Evolutionary conservation across 2,797 vertebrate species (phyloP), one percentile per base, ranked within the genome.

Genomic region (Helostoma temminkii): DNA sequence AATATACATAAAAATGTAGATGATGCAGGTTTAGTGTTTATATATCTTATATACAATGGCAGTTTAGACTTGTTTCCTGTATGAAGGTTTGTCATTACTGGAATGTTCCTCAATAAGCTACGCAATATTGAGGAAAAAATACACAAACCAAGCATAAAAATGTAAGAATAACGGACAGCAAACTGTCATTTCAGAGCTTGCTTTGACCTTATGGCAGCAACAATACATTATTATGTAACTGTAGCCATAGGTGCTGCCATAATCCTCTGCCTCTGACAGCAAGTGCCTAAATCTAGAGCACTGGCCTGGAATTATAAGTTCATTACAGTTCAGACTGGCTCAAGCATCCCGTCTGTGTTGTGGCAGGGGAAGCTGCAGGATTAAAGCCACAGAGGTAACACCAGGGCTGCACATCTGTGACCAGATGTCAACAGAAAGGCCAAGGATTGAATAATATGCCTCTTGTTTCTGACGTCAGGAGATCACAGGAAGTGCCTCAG

Each of bases 221-320:
- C 26, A 11, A 55, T 16, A 14, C 28, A 30, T 74, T 45, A 60
- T 90, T 86, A 87, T 47, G 67, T 72, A 90, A 90, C 66, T 25
- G 37, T 45, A 53, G 71, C 78, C 18, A 63, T 76, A 83, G 68
- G 72, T 80, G 67, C 81, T 78, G 74, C 84, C 72, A 74, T 92
- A 91, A 92, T 87, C 86, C 65, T 66, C 47, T 50, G 78, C 66
- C 71, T 69, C 77, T 48, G 66, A 78, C 82, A 84, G 73, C 73
- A 24, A 81, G 71, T 48, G 76, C 72, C 81, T 87, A 89, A 91
- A 92, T 91, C 72, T 69, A 74, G 78, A 88, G 80, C 76, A 70
- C 66, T 36, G 45, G 72, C 78, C 59, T 0, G 63, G 85, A 82
- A 18, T 93, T 93, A 89, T 28, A 76, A 87, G 83, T 90, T 92